These are phyloP conservation scores for Hetaerina titia DNA, from an alignment of 2,888 invertebrate genomes.

Conservation along the genomic window DNA sequence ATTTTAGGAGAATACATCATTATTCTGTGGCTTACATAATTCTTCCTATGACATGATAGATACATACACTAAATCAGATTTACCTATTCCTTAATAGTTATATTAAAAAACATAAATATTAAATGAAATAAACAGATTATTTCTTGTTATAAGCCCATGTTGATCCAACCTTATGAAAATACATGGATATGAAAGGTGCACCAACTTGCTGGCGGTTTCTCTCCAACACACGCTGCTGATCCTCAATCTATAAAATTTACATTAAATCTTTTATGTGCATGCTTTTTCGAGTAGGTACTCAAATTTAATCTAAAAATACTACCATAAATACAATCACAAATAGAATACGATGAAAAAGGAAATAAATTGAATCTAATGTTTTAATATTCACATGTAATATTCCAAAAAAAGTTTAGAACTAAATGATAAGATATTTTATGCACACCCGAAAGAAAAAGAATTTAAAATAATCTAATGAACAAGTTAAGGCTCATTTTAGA, in stretches of 20 bases:
- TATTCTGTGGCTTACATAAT: not conserved
- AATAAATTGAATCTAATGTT: no score
- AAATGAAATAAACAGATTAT: not conserved
- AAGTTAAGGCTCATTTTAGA: no score
- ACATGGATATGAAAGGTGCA: slow-evolving; percentile 68
- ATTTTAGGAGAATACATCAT: not conserved
- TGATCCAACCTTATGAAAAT: slow-evolving; percentile 70
- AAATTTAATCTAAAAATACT: not conserved
- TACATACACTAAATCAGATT: not conserved
- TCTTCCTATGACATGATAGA: not conserved
- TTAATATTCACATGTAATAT: no score
- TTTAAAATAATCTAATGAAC: no score
- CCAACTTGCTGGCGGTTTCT: slow-evolving; percentile 69
- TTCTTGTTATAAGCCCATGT: slow-evolving; percentile 69
- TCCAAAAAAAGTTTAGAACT: no score
- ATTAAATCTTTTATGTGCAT: slow-evolving; percentile 26
- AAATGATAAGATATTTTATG: no score
- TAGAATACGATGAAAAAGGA: no score
- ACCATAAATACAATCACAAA: not conserved
- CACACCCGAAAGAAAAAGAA: no score
- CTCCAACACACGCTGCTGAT: slow-evolving; percentile 70
- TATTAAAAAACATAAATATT: not conserved
- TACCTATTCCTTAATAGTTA: not conserved
- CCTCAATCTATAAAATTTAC: slow-evolving; percentile 70
- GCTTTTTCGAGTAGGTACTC: not conserved